A percentile compares a stretch with the other conserved stretches of the same genome.
These are phyloP conservation scores for Rynchops niger DNA, from an alignment of 2,113 vertebrate species.

Conservation along the genomic window DNA sequence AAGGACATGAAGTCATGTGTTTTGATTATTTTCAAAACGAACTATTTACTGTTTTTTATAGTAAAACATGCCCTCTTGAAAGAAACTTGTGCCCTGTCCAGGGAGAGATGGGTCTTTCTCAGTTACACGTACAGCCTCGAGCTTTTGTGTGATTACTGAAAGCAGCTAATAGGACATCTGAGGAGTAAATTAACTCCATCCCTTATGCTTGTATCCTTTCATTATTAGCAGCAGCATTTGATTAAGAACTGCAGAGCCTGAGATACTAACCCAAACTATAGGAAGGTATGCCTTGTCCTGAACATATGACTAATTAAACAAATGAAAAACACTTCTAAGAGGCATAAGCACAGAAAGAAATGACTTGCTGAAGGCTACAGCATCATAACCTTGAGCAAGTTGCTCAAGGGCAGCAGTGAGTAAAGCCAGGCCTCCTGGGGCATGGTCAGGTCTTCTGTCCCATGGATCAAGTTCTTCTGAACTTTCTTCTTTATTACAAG, in stretches of 20 bases:
- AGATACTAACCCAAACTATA: neutral
- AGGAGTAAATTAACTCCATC: constrained; percentile 10
- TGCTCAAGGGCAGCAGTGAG: neutral
- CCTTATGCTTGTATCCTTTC: neutral
- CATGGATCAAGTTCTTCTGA: neutral
- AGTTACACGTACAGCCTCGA: neutral
- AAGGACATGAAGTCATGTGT: neutral
- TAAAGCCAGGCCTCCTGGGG: neutral
- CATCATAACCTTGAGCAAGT: fast-evolving
- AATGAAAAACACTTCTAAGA: neutral
- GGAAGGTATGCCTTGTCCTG: neutral
- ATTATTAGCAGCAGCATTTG: neutral
- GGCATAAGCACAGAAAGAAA: neutral
- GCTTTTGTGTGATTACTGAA: neutral
- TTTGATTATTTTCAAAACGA: neutral
- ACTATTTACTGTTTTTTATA: neutral
- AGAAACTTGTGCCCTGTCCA: neutral
- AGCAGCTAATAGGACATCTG: neutral
- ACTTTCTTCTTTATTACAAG: neutral
- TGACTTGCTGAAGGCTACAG: neutral
- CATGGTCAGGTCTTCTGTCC: neutral
- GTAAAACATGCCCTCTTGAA: neutral
- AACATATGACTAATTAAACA: neutral
- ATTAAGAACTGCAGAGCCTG: neutral
- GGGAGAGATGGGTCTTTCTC: neutral